phyloP scores from a whole-genome alignment of 2,113 vertebrate species.

The Passer domesticus region DNA sequence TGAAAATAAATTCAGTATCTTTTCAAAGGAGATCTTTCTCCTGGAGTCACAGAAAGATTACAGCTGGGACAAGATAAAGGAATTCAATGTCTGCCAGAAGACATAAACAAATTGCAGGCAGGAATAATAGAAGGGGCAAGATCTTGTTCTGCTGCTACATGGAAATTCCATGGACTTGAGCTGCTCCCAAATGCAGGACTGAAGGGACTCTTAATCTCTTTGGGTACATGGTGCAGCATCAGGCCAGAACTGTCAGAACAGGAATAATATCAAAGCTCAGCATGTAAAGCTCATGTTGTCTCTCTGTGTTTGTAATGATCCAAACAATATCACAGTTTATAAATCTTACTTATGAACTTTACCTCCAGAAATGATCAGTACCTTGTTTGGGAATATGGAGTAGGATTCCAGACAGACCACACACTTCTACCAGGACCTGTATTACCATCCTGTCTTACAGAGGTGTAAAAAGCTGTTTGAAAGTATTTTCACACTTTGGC shows the following conservation, averaged over 20 bases:
- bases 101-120: constrained; percentile 62
- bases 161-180: neutral
- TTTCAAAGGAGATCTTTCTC: constrained; percentile 67
- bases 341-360: neutral
- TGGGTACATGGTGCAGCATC: neutral
- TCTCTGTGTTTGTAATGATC: neutral
- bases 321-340: neutral
- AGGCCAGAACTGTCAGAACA: neutral
- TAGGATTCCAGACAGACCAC: neutral
- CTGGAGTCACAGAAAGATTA: constrained; percentile 64
- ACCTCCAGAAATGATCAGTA: neutral
- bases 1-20: constrained; percentile 66
- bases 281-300: neutral
- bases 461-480: neutral
- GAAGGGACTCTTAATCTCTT: neutral
- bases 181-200: neutral
- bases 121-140: neutral
- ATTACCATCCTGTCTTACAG: neutral
- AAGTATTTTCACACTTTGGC: neutral
- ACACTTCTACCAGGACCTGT: neutral
- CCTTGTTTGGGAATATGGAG: neutral
- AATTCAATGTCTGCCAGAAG: constrained; percentile 53
- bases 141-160: neutral
- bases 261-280: neutral
- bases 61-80: constrained; percentile 71